Percentiles rank a stretch among this genome's conserved stretches.
These are phyloP conservation scores for Atherix ibis DNA, from an alignment of 2,888 invertebrate species.

Conservation along the genomic window DNA sequence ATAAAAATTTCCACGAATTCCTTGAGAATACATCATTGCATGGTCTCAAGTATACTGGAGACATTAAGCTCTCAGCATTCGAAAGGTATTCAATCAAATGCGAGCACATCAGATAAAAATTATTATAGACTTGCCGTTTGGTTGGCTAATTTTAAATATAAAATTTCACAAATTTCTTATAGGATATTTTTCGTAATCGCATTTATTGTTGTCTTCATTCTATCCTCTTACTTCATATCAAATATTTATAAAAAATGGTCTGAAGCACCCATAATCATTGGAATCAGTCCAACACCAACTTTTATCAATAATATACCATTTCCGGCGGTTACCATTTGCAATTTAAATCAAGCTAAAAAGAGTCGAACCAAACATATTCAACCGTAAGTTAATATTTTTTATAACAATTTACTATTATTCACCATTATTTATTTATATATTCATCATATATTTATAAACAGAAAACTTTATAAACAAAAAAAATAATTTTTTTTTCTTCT, in stretches of 20 bases:
- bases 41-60: constrained; percentile 59
- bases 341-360: constrained; percentile 63
- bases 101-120: too few species aligned
- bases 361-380: constrained; percentile 44
- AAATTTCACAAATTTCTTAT: neutral
- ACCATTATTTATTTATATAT: too few species aligned
- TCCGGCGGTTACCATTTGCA: constrained; percentile 72
- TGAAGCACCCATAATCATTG: constrained; percentile 60
- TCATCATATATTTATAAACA: too few species aligned
- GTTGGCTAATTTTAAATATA: neutral
- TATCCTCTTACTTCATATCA: constrained; percentile 56
- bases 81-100: constrained; percentile 19
- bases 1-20: constrained; percentile 39
- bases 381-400: constrained; percentile 14
- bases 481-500: too few species aligned
- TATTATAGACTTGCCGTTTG: too few species aligned
- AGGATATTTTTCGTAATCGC: constrained; percentile 3
- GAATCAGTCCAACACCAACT: constrained; percentile 54
- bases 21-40: constrained; percentile 54
- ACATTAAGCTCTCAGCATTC: constrained; percentile 22
- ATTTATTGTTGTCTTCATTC: constrained; percentile 37
- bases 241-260: constrained; percentile 59
- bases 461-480: too few species aligned
- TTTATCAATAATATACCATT: constrained; percentile 56
- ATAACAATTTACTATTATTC: too few species aligned